These are phyloP conservation scores for Aplysia californica DNA, from an alignment of 1,140 invertebrate species.

Conservation along the genomic window DNA sequence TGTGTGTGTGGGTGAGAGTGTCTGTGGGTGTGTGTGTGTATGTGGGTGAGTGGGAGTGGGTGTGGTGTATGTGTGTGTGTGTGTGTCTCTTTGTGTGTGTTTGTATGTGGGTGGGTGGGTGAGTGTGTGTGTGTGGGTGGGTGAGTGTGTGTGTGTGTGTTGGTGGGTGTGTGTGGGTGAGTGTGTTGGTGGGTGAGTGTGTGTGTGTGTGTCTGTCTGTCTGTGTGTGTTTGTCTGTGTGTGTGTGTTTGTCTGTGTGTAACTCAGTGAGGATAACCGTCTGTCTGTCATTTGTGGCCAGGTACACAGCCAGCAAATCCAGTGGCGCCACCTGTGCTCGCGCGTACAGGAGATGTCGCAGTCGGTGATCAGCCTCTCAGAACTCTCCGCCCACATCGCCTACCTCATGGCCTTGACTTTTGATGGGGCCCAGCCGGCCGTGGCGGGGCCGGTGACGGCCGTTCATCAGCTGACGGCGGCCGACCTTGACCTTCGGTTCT, in stretches of 20 bases:
- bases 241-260: no score
- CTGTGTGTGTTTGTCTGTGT: no score
- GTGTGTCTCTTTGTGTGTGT: no score
- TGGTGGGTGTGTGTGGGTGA: no score
- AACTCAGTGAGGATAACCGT: neutral
- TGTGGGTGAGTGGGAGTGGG: neutral
- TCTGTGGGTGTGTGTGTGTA: neutral
- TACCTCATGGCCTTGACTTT: conserved; percentile 50
- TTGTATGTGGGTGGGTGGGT: no score
- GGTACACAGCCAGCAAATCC: conserved; percentile 38
- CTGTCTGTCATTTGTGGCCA: neutral
- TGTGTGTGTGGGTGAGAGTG: neutral
- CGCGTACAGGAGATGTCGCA: conserved; percentile 40
- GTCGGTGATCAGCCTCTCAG: conserved; percentile 42
- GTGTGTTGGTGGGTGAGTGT: no score
- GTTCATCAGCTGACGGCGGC: conserved; percentile 47
- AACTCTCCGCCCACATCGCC: conserved; percentile 47
- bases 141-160: no score
- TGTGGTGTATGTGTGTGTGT: no score
- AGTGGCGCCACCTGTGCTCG: conserved; percentile 44
- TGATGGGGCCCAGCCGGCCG: conserved; percentile 34
- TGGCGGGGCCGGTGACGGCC: conserved; percentile 45
- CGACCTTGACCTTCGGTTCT: conserved; percentile 50
- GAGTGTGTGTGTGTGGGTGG: no score
- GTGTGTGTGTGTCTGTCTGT: no score